Conservation (phyloP, 2,113 vertebrate species). For the Odontesthes bonariensis region DNA sequence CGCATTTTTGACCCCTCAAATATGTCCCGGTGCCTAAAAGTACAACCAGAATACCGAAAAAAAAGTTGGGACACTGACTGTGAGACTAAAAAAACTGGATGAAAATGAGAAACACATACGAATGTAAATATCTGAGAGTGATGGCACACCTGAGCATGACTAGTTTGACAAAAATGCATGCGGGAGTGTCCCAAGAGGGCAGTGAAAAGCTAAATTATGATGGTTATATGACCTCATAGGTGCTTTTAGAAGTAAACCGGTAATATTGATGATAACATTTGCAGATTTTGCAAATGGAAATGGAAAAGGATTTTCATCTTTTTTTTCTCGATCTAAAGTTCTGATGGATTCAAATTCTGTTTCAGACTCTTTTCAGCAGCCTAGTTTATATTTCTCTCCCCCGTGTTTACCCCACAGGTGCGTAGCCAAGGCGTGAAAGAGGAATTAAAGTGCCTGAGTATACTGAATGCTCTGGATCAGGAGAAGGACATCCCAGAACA, state of each 20-base stretch:
- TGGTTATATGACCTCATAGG: not conserved
- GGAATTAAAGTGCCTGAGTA: constrained; percentile 87
- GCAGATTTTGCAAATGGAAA: not conserved
- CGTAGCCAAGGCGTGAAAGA: constrained; percentile 84
- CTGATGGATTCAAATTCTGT: not conserved
- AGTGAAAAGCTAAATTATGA: not conserved
- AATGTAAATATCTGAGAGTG: constrained; percentile 6
- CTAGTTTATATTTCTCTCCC: not conserved
- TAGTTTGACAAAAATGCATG: not conserved
- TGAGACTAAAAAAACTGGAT: not conserved
- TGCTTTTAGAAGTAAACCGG: not conserved
- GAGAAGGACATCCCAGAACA: constrained; percentile 84
- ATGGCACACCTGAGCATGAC: not conserved
- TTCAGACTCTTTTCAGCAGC: too few species aligned
- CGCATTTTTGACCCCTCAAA: constrained; percentile 30
- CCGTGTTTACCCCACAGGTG: constrained; percentile 63
- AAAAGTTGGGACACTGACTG: not conserved
- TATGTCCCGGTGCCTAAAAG: constrained; percentile 35
- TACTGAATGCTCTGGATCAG: constrained; percentile 83
- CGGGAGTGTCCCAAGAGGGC: not conserved
- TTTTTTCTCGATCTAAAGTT: not conserved
- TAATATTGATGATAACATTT: not conserved
- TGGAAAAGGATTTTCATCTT: not conserved
- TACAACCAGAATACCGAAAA: constrained; percentile 46
- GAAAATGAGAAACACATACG: constrained; percentile 12